Conservation (phyloP, 2,113 vertebrate genomes). For the Azemiops feae region DNA sequence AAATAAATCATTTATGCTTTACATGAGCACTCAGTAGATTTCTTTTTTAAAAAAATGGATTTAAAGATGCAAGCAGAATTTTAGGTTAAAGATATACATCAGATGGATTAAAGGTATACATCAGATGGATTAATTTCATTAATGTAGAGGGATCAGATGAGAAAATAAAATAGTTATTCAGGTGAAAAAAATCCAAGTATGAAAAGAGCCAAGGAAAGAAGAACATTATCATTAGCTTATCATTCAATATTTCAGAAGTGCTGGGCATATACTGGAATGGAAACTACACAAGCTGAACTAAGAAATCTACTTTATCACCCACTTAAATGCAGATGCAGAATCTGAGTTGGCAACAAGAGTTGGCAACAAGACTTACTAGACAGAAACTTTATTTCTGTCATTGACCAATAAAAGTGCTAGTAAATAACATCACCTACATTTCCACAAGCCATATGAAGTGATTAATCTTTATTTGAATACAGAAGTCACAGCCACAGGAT, state of each 20-base stretch:
- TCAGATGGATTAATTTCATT: neutral
- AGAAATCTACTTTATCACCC: neutral
- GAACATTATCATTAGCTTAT: neutral
- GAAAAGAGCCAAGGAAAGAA: neutral
- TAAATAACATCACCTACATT: neutral
- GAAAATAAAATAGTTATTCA: neutral
- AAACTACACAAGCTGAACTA: neutral
- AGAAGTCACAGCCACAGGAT: neutral
- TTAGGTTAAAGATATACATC: neutral
- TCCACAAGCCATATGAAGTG: slow-evolving; percentile 3
- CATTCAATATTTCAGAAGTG: neutral
- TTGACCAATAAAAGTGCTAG: neutral
- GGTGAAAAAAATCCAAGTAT: neutral
- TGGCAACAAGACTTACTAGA: neutral
- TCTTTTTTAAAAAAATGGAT: neutral
- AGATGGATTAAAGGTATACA: neutral
- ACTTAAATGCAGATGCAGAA: neutral
- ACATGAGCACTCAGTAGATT: neutral
- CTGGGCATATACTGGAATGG: neutral
- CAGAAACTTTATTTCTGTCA: neutral
- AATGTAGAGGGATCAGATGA: neutral
- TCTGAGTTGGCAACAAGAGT: neutral
- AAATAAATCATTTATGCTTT: neutral
- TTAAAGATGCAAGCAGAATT: neutral
- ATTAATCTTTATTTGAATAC: neutral